Evolutionary conservation across 2,888 invertebrate species (phyloP), one percentile per base, ranked within the genome.

Genomic region (Luffia ferchaultella): DNA sequence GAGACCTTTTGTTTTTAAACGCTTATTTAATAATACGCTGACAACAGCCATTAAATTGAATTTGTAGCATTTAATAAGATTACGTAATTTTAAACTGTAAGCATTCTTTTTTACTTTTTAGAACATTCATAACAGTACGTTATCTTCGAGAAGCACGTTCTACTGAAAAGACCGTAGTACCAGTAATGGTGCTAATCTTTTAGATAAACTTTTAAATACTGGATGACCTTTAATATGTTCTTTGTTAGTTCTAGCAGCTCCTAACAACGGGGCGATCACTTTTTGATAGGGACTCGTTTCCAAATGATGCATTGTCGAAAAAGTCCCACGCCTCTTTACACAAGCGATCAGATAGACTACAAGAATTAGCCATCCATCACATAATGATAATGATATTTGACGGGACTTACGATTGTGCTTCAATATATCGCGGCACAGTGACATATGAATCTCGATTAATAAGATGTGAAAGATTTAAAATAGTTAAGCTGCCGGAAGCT

Each of bases 261-360:
- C 30, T 12, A 30, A 30, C 30, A 30, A 30, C 30, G 30, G 30
- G 12, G 5, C 30, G 30, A 30, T 30, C 30, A 30, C 30, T 30
- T 12, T 7, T 7, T 12, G 30, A 30, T 30, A 30, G 5, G 5
- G 30, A 7, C 45, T 51, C 44, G 49, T 47, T 51, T 49, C 48
- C 50, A 56, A 79, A 80, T 67, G 78, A 78, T 73, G 73, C 69
- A 82, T 79, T 80, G 78, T 79, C 61, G 56, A 55, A 57, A 51
- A 54, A 73, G 70, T 82, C 82, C 80, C 80, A 82, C 80, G 79
- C 80, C 74, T 75, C 74, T 76, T 75, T 73, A 71, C 65, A 65
- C 62, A 79, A 68, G 79, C 45, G 47, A 48, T 54, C 54, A 49
- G 56, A 56, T 53, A 51, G 50, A 57, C 60, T 63, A 60, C 58